These are phyloP conservation scores for Oryzias dopingdopingensis DNA, from an alignment of 2,797 vertebrate species.

Conservation along the genomic window DNA sequence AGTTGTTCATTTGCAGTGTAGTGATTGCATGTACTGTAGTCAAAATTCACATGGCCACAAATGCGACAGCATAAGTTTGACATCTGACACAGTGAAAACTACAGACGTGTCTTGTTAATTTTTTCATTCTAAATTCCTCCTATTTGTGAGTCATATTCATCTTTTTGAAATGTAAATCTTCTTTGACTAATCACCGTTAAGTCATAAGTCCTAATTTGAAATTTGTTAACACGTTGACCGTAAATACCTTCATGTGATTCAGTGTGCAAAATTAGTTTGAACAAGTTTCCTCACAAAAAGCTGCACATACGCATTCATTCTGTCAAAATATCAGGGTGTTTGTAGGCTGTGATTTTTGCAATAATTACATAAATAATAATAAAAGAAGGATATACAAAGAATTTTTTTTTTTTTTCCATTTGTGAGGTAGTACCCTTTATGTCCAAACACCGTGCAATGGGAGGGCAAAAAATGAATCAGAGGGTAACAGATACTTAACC, in stretches of 20 bases:
- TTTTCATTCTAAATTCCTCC: constrained; percentile 27
- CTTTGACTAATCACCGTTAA: constrained; percentile 56
- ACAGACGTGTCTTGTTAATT: constrained; percentile 37
- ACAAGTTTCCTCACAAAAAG: constrained; percentile 12
- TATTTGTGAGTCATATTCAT: constrained; percentile 59
- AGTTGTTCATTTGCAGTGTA: constrained; percentile 21
- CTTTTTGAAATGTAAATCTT: constrained; percentile 58
- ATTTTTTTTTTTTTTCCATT: constrained; percentile 10
- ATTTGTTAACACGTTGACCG: constrained; percentile 58
- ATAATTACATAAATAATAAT: too few relatives aligned
- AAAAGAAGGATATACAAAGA: too few relatives aligned
- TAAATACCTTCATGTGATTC: constrained; percentile 41
- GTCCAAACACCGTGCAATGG: constrained; percentile 29
- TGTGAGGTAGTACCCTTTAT: constrained; percentile 4
- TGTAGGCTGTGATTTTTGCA: not conserved
- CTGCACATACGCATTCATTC: not conserved
- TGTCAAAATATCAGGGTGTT: constrained; percentile 1
- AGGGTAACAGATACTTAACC: constrained; percentile 61
- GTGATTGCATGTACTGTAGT: too few relatives aligned
- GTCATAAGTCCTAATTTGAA: constrained; percentile 50
- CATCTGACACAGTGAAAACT: constrained; percentile 42
- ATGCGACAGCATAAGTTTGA: too few relatives aligned
- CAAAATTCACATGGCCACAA: too few relatives aligned
- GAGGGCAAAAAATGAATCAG: constrained; percentile 26
- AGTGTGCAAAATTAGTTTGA: constrained; percentile 32